Conservation (phyloP, 2,888 invertebrate genomes). For the Eledona agricola region DNA sequence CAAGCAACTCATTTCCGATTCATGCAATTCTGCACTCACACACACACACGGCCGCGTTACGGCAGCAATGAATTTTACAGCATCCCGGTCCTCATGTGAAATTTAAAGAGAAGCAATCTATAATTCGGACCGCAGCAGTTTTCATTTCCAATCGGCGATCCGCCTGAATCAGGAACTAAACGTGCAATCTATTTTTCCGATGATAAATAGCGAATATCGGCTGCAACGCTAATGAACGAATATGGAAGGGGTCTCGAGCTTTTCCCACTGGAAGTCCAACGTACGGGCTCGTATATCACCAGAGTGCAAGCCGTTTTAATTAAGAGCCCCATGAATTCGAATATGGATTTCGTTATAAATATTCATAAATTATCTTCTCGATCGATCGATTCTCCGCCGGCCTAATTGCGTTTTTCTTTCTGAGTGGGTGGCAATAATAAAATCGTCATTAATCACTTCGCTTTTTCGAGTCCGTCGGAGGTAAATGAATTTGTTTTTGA, state of each 20-base stretch:
- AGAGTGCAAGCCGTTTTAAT: conserved; percentile 32
- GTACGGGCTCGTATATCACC: conserved; percentile 24
- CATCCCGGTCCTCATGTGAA: conserved; percentile 22
- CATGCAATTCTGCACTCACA: conserved; percentile 34
- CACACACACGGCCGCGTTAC: conserved; percentile 26
- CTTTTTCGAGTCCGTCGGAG: not conserved
- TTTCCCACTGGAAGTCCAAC: conserved; percentile 18
- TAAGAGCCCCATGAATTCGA: conserved; percentile 34
- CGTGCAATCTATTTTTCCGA: conserved; percentile 31
- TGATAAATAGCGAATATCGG: conserved; percentile 28
- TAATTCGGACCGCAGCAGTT: conserved; percentile 20
- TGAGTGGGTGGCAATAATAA: conserved; percentile 12
- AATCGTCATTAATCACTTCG: conserved; percentile 19
- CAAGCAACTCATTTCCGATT: conserved; percentile 26
- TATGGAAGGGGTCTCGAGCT: conserved; percentile 15
- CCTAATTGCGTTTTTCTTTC: conserved; percentile 27
- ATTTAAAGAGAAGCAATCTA: conserved; percentile 30
- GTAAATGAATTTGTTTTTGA: conserved; percentile 25
- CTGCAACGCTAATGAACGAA: conserved; percentile 26
- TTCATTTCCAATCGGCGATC: conserved; percentile 23
- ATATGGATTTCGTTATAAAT: conserved; percentile 26
- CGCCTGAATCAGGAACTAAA: conserved; percentile 24
- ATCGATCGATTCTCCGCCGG: conserved; percentile 9
- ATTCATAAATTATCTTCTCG: conserved; percentile 31
- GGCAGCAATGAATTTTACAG: conserved; percentile 27